Percentiles rank a stretch among this genome's conserved stretches.
Evolutionary conservation across 2,888 invertebrate species (phyloP).

Genomic region (Cheilosia scutellata): DNA sequence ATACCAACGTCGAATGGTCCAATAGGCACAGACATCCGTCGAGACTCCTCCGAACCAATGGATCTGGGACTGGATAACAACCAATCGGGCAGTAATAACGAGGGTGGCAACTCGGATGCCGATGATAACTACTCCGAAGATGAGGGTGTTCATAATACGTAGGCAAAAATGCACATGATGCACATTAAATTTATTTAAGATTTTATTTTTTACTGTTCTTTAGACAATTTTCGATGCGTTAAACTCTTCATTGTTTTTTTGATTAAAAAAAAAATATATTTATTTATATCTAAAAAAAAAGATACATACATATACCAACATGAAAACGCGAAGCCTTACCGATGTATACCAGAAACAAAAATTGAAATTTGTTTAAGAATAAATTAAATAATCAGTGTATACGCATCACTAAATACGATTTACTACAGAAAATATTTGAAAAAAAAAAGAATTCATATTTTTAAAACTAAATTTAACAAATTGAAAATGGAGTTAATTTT

Average conservation of each 20-base stretch:
- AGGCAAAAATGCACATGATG: conserved; percentile 64
- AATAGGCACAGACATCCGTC: conserved; percentile 79
- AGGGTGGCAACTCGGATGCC: conserved; percentile 81
- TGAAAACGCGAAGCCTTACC: conserved; percentile 83
- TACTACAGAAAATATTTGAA: conserved; percentile 70
- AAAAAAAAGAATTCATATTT: conserved; percentile 43
- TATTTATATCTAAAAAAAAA: conserved; percentile 63
- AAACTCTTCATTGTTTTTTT: conserved; percentile 37
- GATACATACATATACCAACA: conserved; percentile 67
- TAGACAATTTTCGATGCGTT: conserved; percentile 61
- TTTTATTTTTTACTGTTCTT: conserved; percentile 43
- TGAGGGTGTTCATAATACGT: conserved; percentile 83
- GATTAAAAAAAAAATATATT: conserved; percentile 39
- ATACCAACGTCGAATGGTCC: conserved; percentile 68
- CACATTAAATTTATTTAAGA: conserved; percentile 58
- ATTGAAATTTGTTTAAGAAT: conserved; percentile 37
- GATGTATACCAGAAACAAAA: conserved; percentile 82
- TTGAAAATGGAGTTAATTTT: conserved; percentile 31
- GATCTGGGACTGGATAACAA: conserved; percentile 83
- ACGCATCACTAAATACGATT: conserved; percentile 79
- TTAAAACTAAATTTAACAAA: conserved; percentile 39
- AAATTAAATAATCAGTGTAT: conserved; percentile 67
- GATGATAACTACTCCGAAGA: conserved; percentile 84
- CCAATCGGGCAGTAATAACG: conserved; percentile 82
- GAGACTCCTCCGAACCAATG: conserved; percentile 83